These are phyloP conservation scores for Cephus cinctus DNA, from an alignment of 1,140 invertebrate species.

Conservation along the genomic window DNA sequence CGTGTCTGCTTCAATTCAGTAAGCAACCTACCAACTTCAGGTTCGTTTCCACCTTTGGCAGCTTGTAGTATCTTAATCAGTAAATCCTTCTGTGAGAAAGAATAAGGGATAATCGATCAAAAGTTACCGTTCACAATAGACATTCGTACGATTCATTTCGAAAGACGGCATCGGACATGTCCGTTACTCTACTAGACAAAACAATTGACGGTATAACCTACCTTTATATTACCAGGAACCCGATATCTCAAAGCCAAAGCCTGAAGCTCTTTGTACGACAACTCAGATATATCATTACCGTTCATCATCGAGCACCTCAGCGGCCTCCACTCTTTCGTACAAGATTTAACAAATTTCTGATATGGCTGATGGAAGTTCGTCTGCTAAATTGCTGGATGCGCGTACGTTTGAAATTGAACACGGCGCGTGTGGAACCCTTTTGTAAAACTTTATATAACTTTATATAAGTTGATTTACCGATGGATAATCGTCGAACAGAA, in stretches of 20 bases:
- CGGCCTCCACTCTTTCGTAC: neutral
- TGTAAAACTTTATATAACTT: no score
- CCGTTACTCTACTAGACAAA: no score
- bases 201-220: no score
- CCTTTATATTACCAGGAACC: conserved; percentile 48
- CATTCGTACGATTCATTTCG: no score
- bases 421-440: no score
- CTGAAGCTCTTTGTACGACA: conserved; percentile 47
- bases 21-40: conserved; percentile 30
- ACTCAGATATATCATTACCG: conserved; percentile 30
- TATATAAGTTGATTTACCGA: no score
- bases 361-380: conserved; percentile 1
- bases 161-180: no score
- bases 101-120: no score
- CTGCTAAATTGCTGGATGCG: no score
- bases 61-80: conserved; percentile 38
- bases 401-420: no score
- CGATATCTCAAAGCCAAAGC: conserved; percentile 35
- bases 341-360: conserved; percentile 11
- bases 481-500: no score
- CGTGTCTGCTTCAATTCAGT: conserved; percentile 37
- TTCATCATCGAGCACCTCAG: conserved; percentile 29
- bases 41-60: conserved; percentile 29
- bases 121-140: no score
- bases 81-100: conserved; percentile 34